Percentiles rank a stretch among this genome's conserved stretches.
These are phyloP conservation scores for Microctonus hyperodae DNA, from an alignment of 2,888 invertebrate genomes.

Conservation along the genomic window DNA sequence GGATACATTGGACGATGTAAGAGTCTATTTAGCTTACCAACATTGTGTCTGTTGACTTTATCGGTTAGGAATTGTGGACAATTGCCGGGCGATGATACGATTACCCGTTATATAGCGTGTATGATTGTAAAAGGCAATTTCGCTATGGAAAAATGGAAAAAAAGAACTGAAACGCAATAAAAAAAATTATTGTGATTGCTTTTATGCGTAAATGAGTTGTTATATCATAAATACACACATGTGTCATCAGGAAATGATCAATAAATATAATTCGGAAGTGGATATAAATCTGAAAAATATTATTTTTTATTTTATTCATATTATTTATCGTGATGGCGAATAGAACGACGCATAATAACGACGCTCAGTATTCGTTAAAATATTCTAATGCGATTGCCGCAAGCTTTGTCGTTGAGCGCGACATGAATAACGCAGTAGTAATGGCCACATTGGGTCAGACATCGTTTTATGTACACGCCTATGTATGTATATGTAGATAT, in stretches of 20 bases:
- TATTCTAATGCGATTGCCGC: background rate
- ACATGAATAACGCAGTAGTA: conserved; percentile 24
- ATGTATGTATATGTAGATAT: background rate
- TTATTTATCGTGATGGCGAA: background rate
- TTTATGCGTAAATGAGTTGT: background rate
- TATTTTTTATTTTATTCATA: background rate
- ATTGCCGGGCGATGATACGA: conserved; percentile 35
- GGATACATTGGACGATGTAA: conserved; percentile 21
- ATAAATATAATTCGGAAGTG: background rate
- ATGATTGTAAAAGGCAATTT: conserved; percentile 30
- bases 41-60: conserved; percentile 39
- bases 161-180: background rate
- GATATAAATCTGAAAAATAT: background rate
- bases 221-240: background rate
- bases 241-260: background rate
- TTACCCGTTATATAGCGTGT: conserved; percentile 40
- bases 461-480: background rate
- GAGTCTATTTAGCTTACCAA: conserved; percentile 19
- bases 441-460: conserved; percentile 12
- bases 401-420: background rate
- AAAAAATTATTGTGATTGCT: background rate
- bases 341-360: background rate
- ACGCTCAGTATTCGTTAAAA: conserved; percentile 22
- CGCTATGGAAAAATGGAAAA: conserved; percentile 10
- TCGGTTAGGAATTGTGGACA: conserved; percentile 29